Conservation (phyloP, 2,888 invertebrate genomes). For the Sminthurinus aureus region DNA sequence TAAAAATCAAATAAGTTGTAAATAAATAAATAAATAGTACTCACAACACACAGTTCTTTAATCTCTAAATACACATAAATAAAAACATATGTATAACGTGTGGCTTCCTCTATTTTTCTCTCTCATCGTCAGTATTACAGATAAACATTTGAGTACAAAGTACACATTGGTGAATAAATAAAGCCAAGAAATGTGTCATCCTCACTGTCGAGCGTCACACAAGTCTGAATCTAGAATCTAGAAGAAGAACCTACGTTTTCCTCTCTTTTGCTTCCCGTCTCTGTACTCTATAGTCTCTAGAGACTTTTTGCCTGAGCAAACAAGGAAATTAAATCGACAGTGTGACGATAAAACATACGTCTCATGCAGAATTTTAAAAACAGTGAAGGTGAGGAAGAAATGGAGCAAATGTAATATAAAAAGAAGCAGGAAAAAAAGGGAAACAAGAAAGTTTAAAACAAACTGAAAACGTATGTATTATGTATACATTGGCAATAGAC, state of each 20-base stretch:
- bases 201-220: no score
- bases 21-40: not conserved
- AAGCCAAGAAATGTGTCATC: no score
- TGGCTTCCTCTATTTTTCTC: not conserved
- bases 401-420: not conserved
- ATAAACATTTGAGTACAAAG: no score
- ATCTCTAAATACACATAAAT: not conserved
- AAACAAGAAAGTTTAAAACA: not conserved
- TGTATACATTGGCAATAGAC: no score
- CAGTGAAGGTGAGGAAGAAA: not conserved
- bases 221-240: not conserved
- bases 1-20: not conserved
- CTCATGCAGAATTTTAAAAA: not conserved
- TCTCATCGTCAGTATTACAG: no score
- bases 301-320: constrained; percentile 18
- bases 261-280: no score
- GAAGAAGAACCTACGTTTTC: no score
- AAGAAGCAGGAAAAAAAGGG: not conserved
- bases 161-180: no score
- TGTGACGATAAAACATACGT: no score
- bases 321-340: constrained; percentile 1
- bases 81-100: not conserved
- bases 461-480: no score
- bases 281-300: not conserved
- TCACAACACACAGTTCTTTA: not conserved